These are phyloP conservation scores for Eupelmus urozonus DNA, from an alignment of 2,888 invertebrate genomes.

Conservation along the genomic window DNA sequence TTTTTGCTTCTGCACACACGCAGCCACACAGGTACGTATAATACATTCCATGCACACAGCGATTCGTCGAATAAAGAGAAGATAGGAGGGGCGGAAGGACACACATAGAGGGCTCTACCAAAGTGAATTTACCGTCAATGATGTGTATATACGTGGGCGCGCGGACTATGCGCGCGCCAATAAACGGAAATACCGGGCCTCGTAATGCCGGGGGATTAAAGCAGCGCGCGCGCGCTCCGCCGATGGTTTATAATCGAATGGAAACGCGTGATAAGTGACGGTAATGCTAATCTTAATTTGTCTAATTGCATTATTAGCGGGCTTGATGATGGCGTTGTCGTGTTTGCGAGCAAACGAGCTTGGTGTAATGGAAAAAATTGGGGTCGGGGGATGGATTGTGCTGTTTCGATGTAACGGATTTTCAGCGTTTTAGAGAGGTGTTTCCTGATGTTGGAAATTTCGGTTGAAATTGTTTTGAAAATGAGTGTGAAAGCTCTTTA, in stretches of 20 bases:
- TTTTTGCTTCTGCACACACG: neutral
- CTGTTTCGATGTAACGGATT: too few species aligned
- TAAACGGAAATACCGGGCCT: slow-evolving; percentile 39
- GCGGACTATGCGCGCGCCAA: neutral
- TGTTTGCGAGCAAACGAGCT: too few species aligned
- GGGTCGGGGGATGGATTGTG: too few species aligned
- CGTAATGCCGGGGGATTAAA: slow-evolving; percentile 35
- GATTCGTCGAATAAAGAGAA: slow-evolving; percentile 12
- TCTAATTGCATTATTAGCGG: slow-evolving; percentile 7
- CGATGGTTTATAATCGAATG: slow-evolving; percentile 62
- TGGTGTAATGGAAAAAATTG: too few species aligned
- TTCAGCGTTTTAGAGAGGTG: too few species aligned
- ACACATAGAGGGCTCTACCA: neutral
- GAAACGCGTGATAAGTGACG: slow-evolving; percentile 56
- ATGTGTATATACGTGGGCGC: neutral
- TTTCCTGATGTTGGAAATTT: too few species aligned
- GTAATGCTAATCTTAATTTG: slow-evolving; percentile 29
- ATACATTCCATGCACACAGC: neutral
- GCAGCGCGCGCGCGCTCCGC: slow-evolving; percentile 12
- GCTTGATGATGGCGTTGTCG: neutral
- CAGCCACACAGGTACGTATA: neutral
- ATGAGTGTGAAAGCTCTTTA: too few species aligned
- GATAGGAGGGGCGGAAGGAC: neutral
- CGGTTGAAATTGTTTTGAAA: too few species aligned
- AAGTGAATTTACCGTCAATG: slow-evolving; percentile 47